Evolutionary conservation across 2,797 vertebrate genomes (phyloP).

Genomic region (Trachurus trachurus): DNA sequence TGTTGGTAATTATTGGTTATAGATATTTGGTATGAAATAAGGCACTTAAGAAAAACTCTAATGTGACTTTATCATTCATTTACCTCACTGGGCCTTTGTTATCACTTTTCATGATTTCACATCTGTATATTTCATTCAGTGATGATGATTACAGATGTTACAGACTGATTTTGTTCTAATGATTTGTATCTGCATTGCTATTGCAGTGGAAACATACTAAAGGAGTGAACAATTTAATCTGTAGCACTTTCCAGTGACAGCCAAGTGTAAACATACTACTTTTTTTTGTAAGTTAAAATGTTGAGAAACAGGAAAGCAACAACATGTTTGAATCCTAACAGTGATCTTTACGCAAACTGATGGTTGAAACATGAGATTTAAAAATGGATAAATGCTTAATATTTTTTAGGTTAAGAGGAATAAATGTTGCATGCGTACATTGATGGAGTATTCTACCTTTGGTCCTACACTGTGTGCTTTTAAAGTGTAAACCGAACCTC

Average conservation of each 20-base stretch:
- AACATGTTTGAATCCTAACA: neutral
- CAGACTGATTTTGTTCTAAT: neutral
- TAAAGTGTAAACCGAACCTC: slow-evolving; percentile 9
- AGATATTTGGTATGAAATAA: slow-evolving; percentile 4
- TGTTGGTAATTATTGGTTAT: slow-evolving; percentile 1
- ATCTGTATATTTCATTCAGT: neutral
- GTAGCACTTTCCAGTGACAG: neutral
- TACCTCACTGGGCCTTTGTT: slow-evolving; percentile 16
- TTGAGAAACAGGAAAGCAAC: neutral
- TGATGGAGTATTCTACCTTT: slow-evolving; percentile 14
- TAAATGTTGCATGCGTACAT: slow-evolving; percentile 6
- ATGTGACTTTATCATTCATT: slow-evolving; percentile 16
- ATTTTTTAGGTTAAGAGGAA: neutral
- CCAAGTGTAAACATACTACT: neutral
- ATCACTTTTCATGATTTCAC: slow-evolving; percentile 7
- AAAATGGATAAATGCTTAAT: neutral
- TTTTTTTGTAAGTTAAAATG: neutral
- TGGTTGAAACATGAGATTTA: neutral
- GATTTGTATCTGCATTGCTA: neutral
- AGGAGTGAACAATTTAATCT: slow-evolving; percentile 8
- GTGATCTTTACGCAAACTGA: neutral
- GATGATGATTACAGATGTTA: neutral
- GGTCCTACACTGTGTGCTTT: slow-evolving; percentile 34
- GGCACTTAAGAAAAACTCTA: neutral
- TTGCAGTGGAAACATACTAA: neutral